These are phyloP conservation scores for Tupaia chinensis DNA, from an alignment of 2,113 vertebrate genomes.

Conservation along the genomic window DNA sequence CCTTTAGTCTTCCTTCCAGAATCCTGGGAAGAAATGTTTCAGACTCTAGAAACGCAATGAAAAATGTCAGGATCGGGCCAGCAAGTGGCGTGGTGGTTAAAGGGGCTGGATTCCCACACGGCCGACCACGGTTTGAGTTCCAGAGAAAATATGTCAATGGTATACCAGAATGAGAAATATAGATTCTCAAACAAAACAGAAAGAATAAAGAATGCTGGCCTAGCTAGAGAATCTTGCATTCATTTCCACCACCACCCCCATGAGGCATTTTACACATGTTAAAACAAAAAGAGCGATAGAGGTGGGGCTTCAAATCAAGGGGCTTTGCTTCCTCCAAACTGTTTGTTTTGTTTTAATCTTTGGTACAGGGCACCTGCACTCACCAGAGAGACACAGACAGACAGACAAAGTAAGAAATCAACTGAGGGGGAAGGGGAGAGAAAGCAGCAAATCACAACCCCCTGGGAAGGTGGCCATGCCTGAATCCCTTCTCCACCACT, in stretches of 20 bases:
- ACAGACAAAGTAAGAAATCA: too few relatives aligned
- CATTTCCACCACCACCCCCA: not conserved
- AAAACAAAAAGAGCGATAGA: not conserved
- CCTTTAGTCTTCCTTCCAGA: conserved; percentile 36
- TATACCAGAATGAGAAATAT: not conserved
- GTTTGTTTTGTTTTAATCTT: not conserved
- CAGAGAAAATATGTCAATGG: not conserved
- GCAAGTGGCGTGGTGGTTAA: too few relatives aligned
- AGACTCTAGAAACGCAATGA: conserved; percentile 25
- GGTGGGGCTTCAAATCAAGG: not conserved
- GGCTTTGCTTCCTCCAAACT: not conserved
- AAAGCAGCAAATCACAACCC: too few relatives aligned
- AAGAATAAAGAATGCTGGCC: not conserved
- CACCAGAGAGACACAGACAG: too few relatives aligned
- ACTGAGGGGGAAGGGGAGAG: too few relatives aligned
- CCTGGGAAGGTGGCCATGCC: too few relatives aligned
- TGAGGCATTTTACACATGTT: not conserved
- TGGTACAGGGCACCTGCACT: too few relatives aligned
- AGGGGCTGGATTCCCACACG: too few relatives aligned
- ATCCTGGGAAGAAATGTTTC: not conserved
- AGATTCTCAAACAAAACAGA: conserved; percentile 41
- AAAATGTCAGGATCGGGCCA: not conserved
- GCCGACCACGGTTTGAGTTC: too few relatives aligned
- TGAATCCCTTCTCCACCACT: too few relatives aligned
- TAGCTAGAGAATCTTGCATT: not conserved